Conservation (phyloP, 2,797 vertebrate genomes). For the Phrynocephalus vlangalii region DNA sequence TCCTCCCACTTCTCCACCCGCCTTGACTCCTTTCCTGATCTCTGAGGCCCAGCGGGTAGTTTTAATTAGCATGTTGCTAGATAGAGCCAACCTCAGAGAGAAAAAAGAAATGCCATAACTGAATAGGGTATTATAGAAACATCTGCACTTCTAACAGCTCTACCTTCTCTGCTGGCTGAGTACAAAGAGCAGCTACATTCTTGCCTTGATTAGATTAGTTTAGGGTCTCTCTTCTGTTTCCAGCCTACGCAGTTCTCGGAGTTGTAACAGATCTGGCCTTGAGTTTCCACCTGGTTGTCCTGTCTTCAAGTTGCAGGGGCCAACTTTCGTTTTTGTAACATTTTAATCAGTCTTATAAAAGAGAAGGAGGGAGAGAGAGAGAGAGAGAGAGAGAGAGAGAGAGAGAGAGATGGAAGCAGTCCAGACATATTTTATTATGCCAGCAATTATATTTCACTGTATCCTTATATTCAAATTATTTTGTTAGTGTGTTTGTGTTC, state of each 20-base stretch:
- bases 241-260: constrained; percentile 64
- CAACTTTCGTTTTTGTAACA: constrained; percentile 38
- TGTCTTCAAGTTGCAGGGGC: constrained; percentile 40
- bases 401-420: not conserved
- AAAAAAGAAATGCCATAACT: constrained; percentile 65
- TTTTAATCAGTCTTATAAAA: constrained; percentile 63
- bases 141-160: constrained; percentile 63
- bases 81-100: constrained; percentile 48
- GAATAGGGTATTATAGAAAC: constrained; percentile 63
- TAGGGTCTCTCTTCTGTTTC: constrained; percentile 65
- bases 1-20: not conserved
- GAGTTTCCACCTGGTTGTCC: constrained; percentile 59
- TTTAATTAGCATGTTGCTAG: constrained; percentile 49
- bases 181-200: constrained; percentile 73
- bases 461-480: constrained; percentile 28
- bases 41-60: constrained; percentile 27
- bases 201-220: constrained; percentile 74
- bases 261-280: constrained; percentile 47
- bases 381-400: too few relatives aligned
- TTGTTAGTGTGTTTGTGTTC: constrained; percentile 34
- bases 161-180: constrained; percentile 70
- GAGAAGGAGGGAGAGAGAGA: constrained; percentile 11
- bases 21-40: constrained; percentile 26
- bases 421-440: constrained; percentile 19
- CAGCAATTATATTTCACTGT: constrained; percentile 19